Evolutionary conservation across 1,140 invertebrate species (phyloP).

Genomic region (Ceratosolen fusciceps): DNA sequence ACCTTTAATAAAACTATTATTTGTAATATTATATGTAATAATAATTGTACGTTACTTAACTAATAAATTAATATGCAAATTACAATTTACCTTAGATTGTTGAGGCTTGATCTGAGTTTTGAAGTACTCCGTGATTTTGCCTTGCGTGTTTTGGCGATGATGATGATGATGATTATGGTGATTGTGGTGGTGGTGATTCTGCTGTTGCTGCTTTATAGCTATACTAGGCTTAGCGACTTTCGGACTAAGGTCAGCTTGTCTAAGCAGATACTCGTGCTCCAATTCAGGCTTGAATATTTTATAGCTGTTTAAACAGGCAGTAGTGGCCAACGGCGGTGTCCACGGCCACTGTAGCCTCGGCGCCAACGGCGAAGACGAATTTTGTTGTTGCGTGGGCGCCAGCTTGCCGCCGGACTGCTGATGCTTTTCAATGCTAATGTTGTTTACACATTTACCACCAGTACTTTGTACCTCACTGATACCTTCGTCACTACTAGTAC

Average conservation of each 20-base stretch:
- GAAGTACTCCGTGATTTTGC: conserved; percentile 86
- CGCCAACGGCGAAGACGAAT: background rate
- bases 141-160: conserved; percentile 69
- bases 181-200: conserved; percentile 60
- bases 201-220: conserved; percentile 47
- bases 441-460: no score
- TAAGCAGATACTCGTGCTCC: conserved; percentile 62
- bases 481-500: conserved; percentile 70
- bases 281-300: conserved; percentile 69
- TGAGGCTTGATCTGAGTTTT: conserved; percentile 84
- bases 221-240: conserved; percentile 54
- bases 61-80: no score
- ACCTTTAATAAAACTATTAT: no score
- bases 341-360: conserved; percentile 69
- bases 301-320: conserved; percentile 64
- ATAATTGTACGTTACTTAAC: no score
- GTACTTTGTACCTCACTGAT: conserved; percentile 68
- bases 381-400: conserved; percentile 60
- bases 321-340: conserved; percentile 67
- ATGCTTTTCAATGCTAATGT: conserved; percentile 54
- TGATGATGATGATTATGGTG: no score
- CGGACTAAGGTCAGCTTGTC: conserved; percentile 59
- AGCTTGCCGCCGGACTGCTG: conserved; percentile 62
- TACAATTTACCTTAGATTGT: conserved; percentile 60
- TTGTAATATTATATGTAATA: no score